Evolutionary conservation across 2,888 invertebrate genomes (phyloP), one percentile per base, ranked within the genome.

Genomic region (Tupiocoris notatus): DNA sequence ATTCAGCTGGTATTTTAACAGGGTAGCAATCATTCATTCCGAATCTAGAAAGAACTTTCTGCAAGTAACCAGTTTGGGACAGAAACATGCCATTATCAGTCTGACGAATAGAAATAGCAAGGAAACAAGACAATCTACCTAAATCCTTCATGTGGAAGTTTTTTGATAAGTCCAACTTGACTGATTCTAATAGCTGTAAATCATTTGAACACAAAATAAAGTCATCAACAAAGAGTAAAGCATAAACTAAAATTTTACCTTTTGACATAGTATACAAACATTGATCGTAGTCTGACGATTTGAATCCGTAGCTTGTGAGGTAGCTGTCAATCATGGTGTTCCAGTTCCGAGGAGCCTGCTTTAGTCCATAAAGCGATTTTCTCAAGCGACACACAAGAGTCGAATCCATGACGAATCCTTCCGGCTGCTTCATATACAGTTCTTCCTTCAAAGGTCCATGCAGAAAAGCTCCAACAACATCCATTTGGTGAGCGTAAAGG

Each of bases 1-100:
- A n/a, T n/a, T n/a, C n/a, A n/a, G n/a, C n/a, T n/a, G 71, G 71
- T 59, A 23, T 68, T 24, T 71, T 71, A 17, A 18, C 20, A 22
- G 71, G 62, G 24, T 71, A 61, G 18, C 71, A 71, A 12, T 71
- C 62, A 24, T 6, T 2, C 71, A 71, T 62, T 23, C 61, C 22
- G 25, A 71, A 71, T 23, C 68, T 56, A 20, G 3, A 61, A 22
- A 71, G 21, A 18, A 68, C 21, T 68, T 68, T 68, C 58, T 68
- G 57, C 2, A 68, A 20, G 58, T 57, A 68, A 17, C 61, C 71
- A 6, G 71, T 2, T 24, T 71, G 71, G 16, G 24, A n/a, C 12
- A 71, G 17, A 21, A 24, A 59, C 6, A 71, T 71, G 18, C 61
- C 71, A 71, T 24, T 61, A 25, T 61, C 39, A 22, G 17, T 68